phyloP scores from a whole-genome alignment of 2,797 vertebrate genomes.

The Dallia pectoralis region DNA sequence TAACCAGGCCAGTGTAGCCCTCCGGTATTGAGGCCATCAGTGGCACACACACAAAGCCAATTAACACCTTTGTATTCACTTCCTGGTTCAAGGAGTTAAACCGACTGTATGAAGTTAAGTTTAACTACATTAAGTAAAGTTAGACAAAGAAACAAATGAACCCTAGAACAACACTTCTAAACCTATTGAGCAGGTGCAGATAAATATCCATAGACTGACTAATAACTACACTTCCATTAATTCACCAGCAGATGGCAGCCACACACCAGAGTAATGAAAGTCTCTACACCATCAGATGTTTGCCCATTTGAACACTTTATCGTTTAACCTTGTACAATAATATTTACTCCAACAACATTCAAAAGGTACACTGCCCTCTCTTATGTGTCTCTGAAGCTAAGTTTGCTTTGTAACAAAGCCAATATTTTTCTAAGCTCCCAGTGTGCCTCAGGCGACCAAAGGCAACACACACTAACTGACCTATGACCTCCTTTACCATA shows the following conservation, averaged over 20 bases:
- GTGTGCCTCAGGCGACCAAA: background rate
- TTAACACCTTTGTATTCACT: background rate
- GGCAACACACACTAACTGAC: background rate
- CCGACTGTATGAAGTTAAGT: background rate
- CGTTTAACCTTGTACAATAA: background rate
- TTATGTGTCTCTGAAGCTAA: background rate
- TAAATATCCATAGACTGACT: background rate
- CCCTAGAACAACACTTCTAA: background rate
- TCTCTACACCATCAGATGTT: background rate
- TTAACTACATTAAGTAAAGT: background rate
- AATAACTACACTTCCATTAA: constrained; percentile 25
- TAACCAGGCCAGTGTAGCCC: too few species aligned
- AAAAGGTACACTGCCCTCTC: background rate
- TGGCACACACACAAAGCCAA: background rate
- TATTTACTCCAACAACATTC: background rate
- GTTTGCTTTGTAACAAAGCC: background rate
- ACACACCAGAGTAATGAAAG: constrained; percentile 12
- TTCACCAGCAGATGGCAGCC: constrained; percentile 54
- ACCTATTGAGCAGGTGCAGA: background rate
- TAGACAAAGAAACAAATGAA: constrained; percentile 13
- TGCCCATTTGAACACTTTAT: background rate
- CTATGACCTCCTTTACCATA: background rate
- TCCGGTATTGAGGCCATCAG: background rate
- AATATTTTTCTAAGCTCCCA: background rate
- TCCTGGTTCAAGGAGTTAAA: background rate